Conservation (phyloP, 2,113 vertebrate genomes). For the Corythoichthys haematopterus region DNA sequence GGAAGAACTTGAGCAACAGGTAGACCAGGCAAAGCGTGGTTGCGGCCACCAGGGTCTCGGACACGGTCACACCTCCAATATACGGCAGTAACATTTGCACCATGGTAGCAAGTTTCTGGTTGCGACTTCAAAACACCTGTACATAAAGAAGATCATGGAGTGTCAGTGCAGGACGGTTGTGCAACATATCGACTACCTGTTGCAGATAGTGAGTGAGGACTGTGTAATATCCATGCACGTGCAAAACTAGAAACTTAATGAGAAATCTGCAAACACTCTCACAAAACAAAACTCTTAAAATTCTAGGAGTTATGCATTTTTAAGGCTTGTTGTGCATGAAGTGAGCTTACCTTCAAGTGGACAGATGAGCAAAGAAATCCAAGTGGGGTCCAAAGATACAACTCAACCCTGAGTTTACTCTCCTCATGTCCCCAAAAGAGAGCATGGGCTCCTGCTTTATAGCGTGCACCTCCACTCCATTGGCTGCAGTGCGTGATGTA, state of each 20-base stretch:
- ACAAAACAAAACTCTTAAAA: not conserved
- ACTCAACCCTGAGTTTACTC: conserved; percentile 13
- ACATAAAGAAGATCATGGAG: conserved; percentile 40
- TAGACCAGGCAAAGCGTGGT: conserved; percentile 67
- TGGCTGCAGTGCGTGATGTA: conserved; percentile 62
- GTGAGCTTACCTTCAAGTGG: conserved; percentile 40
- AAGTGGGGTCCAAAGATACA: not conserved
- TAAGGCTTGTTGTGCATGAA: not conserved
- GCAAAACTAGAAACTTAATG: not conserved
- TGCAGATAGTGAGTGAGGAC: not conserved
- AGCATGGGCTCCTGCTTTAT: conserved; percentile 64
- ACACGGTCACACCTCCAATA: conserved; percentile 60
- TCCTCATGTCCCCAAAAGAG: conserved; percentile 38
- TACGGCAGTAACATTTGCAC: conserved; percentile 63
- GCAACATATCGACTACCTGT: conserved; percentile 36
- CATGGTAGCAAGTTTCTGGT: conserved; percentile 51
- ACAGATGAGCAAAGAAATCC: not conserved
- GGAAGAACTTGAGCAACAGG: conserved; percentile 61
- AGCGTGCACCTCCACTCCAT: conserved; percentile 59
- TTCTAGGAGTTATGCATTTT: not conserved
- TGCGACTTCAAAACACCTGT: conserved; percentile 32
- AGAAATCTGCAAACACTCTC: not conserved
- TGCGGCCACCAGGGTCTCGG: conserved; percentile 72
- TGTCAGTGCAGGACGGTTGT: conserved; percentile 40
- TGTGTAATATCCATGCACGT: not conserved